Base-by-base conservation (phyloP, 2,888 invertebrate species). In the Cephus spinipes region DNA sequence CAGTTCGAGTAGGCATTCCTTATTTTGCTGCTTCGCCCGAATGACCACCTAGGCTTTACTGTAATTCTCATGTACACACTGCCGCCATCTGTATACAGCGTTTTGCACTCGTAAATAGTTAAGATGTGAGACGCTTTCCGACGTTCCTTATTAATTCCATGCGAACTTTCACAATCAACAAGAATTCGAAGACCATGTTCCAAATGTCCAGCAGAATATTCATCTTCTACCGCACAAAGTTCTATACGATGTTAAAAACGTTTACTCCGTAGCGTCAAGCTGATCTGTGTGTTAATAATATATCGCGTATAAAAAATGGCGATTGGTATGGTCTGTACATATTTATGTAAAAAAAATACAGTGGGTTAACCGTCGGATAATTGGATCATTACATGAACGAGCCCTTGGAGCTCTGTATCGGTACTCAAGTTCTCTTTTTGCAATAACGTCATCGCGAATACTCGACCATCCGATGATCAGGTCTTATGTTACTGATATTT, bases 1-100 rank as follows among this genome's bases (percentile, higher is more conserved):
- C 74, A 74, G 12, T 35, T 23, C 71, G 15, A 71, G 71, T 32
- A 71, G 71, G 31, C 71, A 71, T 71, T 71, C 32, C 71, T 71
- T 33, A 71, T 71, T 71, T 71, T 71, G 32, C 71, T 71, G 71
- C 32, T 71, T 71, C 32, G 31, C 32, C 23, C 71, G 32, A 71
- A 31, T 71, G 71, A 71, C 71, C 71, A 71, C 71, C 71, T 15
- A 71, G 69, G 32, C 71, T 71, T 33, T 4, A 33, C 31, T 31
- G 31, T 71, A 33, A 71, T 71, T 32, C 32, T 71, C 33, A 2
- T 32, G 31, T 32, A 69, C 30, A 55, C 55, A 55, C 23, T 55
- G 23, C 9, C 55, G 23, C 55, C 23, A 23, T 55, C 55, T 23
- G 6, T 23, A 55, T 0, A 23, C 55, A 23, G 23, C 55, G 1